These are phyloP conservation scores for Zaprionus taronus DNA, from an alignment of 1,140 invertebrate genomes.

Conservation along the genomic window DNA sequence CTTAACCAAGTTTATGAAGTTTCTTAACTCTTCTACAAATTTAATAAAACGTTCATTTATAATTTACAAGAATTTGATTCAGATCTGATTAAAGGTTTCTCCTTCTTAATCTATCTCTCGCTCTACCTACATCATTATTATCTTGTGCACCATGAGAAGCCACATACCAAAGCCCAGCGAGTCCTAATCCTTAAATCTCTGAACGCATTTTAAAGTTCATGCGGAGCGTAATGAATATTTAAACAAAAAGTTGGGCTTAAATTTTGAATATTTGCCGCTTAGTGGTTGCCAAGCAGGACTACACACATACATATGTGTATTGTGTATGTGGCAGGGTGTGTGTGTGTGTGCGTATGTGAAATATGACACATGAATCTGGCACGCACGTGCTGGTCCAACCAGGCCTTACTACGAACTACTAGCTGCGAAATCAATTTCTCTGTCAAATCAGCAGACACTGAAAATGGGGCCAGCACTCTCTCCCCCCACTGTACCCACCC, in stretches of 20 bases:
- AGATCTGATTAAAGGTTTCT: neutral
- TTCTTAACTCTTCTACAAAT: neutral
- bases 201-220: slow-evolving; percentile 1
- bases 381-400: slow-evolving; percentile 36
- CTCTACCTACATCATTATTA: neutral
- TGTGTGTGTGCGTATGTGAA: neutral
- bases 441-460: slow-evolving; percentile 30
- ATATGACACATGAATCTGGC: slow-evolving; percentile 44
- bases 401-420: neutral
- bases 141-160: neutral
- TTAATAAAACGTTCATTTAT: neutral
- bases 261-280: neutral
- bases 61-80: neutral
- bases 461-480: neutral
- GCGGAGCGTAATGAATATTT: slow-evolving; percentile 2
- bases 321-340: neutral
- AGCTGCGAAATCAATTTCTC: slow-evolving; percentile 40
- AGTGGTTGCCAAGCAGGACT: neutral
- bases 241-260: neutral
- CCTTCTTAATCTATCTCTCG: neutral
- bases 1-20: no score
- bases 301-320: neutral
- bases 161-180: neutral
- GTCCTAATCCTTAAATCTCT: neutral
- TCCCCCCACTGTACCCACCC: neutral